These are phyloP conservation scores for Orcinus orca DNA, from an alignment of 2,113 vertebrate species.

Conservation along the genomic window DNA sequence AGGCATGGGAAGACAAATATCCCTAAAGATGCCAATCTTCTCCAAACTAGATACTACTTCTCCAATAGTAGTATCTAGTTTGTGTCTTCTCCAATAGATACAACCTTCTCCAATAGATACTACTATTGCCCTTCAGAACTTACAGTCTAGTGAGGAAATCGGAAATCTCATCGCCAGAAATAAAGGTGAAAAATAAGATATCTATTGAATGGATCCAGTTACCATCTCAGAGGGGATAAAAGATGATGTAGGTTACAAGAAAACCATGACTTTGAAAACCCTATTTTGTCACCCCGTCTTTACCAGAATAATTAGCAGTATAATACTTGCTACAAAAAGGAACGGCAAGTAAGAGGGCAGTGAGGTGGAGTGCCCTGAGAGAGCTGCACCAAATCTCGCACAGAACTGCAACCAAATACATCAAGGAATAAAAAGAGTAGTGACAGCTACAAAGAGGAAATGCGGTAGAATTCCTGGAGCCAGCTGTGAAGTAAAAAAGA, in stretches of 20 bases:
- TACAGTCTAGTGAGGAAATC: neutral
- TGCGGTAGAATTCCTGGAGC: neutral
- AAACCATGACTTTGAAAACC: neutral
- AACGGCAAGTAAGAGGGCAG: neutral
- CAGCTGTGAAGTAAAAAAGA: neutral
- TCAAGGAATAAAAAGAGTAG: neutral
- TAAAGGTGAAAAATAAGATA: conserved; percentile 7
- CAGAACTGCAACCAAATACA: neutral
- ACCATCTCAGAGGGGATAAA: neutral
- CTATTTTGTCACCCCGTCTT: neutral
- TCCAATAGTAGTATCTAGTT: too few relatives aligned
- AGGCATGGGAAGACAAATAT: neutral
- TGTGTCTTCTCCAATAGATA: too few relatives aligned
- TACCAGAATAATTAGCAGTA: neutral
- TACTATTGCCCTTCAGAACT: neutral
- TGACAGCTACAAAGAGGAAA: conserved; percentile 9
- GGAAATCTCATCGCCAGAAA: neutral
- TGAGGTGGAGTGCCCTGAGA: neutral
- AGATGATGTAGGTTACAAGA: neutral
- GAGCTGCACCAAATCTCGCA: neutral
- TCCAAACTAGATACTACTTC: neutral
- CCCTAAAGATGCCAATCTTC: neutral
- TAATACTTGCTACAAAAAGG: neutral
- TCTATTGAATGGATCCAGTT: neutral
- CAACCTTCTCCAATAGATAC: too few relatives aligned